phyloP scores from a whole-genome alignment of 2,888 invertebrate genomes.

The Empis livida region DNA sequence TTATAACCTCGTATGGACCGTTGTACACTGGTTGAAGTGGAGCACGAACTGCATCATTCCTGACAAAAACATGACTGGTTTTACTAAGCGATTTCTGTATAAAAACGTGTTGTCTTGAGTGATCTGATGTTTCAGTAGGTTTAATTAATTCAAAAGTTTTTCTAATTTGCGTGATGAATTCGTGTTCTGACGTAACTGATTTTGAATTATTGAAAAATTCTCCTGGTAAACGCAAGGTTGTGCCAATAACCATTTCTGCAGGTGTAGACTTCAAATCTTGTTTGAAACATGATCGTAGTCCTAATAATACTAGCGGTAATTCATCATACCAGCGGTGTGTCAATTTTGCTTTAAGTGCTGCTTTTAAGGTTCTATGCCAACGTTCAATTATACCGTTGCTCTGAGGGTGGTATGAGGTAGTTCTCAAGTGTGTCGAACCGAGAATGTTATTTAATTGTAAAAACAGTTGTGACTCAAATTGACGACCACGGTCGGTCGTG shows the following conservation, averaged over 20 bases:
- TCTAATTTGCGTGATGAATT: neutral
- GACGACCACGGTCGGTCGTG: constrained; percentile 27
- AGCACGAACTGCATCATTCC: neutral
- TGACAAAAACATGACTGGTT: neutral
- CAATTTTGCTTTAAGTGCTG: constrained; percentile 19
- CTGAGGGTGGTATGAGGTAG: constrained; percentile 26
- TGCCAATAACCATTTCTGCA: constrained; percentile 22
- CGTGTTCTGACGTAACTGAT: neutral
- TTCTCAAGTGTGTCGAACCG: constrained; percentile 16
- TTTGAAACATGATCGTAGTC: constrained; percentile 18
- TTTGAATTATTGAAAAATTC: constrained; percentile 4
- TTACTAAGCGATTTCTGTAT: neutral
- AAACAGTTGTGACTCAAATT: too few relatives aligned
- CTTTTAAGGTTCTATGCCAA: constrained; percentile 28
- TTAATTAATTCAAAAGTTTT: neutral
- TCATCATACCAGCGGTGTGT: constrained; percentile 16
- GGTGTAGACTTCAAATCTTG: constrained; percentile 18
- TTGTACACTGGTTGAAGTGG: neutral
- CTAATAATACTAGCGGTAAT: constrained; percentile 24
- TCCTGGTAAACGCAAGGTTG: constrained; percentile 16
- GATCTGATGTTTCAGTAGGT: neutral
- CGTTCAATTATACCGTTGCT: constrained; percentile 30
- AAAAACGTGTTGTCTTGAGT: neutral
- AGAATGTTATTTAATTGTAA: constrained; percentile 28
- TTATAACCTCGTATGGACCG: neutral